A percentile compares a stretch with the other conserved stretches of the same genome.
These are phyloP conservation scores for Nothura maculosa DNA, from an alignment of 2,797 vertebrate genomes.

Conservation along the genomic window DNA sequence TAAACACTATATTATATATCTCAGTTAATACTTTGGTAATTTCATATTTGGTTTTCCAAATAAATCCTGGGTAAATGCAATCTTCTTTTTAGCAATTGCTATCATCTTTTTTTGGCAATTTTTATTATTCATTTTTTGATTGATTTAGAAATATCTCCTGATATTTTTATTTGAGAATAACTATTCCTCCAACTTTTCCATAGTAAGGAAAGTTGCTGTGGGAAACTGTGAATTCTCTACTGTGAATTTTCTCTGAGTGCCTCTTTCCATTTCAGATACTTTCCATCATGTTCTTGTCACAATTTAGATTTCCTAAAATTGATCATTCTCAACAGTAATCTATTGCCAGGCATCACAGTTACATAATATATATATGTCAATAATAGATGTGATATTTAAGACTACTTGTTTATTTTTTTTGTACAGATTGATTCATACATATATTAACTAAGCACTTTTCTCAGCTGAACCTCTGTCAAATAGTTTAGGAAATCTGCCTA, in stretches of 20 bases:
- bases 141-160: neutral
- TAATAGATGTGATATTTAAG: neutral
- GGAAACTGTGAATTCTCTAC: neutral
- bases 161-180: neutral
- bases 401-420: neutral
- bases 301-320: neutral
- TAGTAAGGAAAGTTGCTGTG: neutral
- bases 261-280: neutral
- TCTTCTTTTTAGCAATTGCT: neutral
- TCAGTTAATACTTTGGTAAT: neutral
- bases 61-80: neutral
- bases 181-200: neutral
- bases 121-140: neutral
- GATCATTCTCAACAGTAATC: neutral
- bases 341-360: neutral
- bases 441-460: neutral
- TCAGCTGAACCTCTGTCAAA: neutral
- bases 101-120: neutral
- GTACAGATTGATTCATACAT: neutral
- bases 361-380: neutral
- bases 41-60: neutral
- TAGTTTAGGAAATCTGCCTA: neutral
- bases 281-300: neutral
- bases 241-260: neutral
- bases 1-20: neutral